These are phyloP conservation scores for Fundulus diaphanus DNA, from an alignment of 2,797 vertebrate genomes.

Conservation along the genomic window DNA sequence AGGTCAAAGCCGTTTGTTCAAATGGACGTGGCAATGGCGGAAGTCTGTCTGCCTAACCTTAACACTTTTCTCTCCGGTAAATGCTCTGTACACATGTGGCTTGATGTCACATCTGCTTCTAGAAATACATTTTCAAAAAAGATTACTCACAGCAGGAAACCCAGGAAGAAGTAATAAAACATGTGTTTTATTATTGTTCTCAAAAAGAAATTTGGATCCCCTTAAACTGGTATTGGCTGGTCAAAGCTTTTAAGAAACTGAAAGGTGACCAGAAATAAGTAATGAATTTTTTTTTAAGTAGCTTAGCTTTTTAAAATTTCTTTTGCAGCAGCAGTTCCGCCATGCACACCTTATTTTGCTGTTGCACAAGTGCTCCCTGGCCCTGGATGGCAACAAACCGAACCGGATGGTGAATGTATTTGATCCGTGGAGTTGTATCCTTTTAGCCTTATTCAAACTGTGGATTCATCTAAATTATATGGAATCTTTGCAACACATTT, in stretches of 20 bases:
- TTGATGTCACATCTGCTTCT: neutral
- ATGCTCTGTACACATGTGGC: neutral
- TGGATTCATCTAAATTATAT: slow-evolving; percentile 82
- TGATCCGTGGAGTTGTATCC: slow-evolving; percentile 66
- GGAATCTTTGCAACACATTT: slow-evolving; percentile 78
- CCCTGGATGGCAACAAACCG: slow-evolving; percentile 61
- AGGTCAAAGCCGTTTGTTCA: too few species aligned
- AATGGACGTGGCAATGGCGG: too few species aligned
- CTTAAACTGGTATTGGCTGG: neutral
- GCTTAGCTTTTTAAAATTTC: slow-evolving; percentile 28
- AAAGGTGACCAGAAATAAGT: neutral
- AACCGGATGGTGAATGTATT: slow-evolving; percentile 66
- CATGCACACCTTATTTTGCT: slow-evolving; percentile 60
- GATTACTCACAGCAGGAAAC: neutral
- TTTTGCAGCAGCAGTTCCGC: slow-evolving; percentile 46
- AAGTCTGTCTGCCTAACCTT: too few species aligned
- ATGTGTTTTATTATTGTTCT: neutral
- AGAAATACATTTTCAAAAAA: neutral
- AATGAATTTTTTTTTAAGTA: slow-evolving; percentile 47
- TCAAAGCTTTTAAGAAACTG: neutral
- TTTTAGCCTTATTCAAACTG: slow-evolving; percentile 75
- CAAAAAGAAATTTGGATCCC: neutral
- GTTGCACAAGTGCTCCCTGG: slow-evolving; percentile 62
- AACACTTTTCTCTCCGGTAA: too few species aligned
- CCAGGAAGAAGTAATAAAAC: neutral